A percentile compares a stretch with the other conserved stretches of the same genome.
Evolutionary conservation across 1,140 invertebrate species (phyloP).

Genomic region (Cydia pomonella): DNA sequence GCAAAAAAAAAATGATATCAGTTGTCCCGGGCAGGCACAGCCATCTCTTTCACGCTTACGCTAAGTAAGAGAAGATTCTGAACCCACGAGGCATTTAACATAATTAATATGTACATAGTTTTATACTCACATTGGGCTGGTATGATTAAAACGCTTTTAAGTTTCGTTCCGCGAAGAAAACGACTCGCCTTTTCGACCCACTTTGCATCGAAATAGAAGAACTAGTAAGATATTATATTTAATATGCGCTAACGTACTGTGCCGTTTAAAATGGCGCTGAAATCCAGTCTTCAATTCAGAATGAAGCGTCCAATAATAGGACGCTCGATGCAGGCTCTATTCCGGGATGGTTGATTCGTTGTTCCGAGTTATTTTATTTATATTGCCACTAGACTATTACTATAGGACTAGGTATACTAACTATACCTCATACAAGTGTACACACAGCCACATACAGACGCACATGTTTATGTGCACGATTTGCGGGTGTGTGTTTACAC

Average conservation of each 20-base stretch:
- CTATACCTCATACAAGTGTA: too few relatives aligned
- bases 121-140: neutral
- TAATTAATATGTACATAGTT: too few relatives aligned
- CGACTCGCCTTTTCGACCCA: neutral
- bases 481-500: too few relatives aligned
- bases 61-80: too few relatives aligned
- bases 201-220: neutral
- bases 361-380: neutral
- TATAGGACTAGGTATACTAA: too few relatives aligned
- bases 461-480: too few relatives aligned
- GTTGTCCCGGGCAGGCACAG: too few relatives aligned
- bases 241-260: neutral
- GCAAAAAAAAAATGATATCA: too few relatives aligned
- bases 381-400: neutral
- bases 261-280: constrained; percentile 4
- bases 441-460: too few relatives aligned
- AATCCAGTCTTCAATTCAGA: neutral
- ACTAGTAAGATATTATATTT: constrained; percentile 13
- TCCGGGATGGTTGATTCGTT: neutral
- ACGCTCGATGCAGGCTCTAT: neutral
- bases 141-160: neutral
- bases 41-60: too few relatives aligned
- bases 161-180: neutral
- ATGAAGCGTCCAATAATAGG: constrained; percentile 3
- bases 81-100: too few relatives aligned